Evolutionary conservation across 1,140 invertebrate species (phyloP), one percentile per base, ranked within the genome.

Genomic region (Agrypnia vestita): DNA sequence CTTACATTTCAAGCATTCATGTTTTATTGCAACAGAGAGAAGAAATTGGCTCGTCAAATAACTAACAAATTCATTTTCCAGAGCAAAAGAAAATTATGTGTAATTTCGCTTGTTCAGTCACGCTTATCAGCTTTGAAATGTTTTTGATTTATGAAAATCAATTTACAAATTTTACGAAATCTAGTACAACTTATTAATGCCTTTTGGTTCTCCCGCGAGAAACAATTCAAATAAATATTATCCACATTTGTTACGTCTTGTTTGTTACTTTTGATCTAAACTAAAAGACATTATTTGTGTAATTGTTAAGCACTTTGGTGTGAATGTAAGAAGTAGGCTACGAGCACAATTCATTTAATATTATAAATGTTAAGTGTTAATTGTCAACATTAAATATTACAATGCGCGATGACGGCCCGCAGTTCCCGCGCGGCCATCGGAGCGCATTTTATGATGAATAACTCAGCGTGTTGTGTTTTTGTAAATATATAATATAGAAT

Each of bases 381-480:
- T 12, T 51, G 67, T 21, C 46, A 25, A 71, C 46, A 53, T 62
- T 11, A 21, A 62, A 61, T 46, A 62, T 53, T 49, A n/a, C 13
- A 47, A 61, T 75, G 73, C 47, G 15, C 44, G 35, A 44, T 35
- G 25, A 6, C 6, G 25, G 25, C 6, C 25, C 25, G 25, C 25
- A 35, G 25, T 35, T 6, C 3, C 11, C 12, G 35, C 11, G 11
- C 11, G 17, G 59, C 59, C 17, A 17, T 61, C 56, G 46, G 15
- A 47, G 15, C 12, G n/a, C 25, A 59, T 44, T 11, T 62, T 71
- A 17, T 25, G 56, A 21, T 61, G 35, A 79, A 74, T 79, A 81
- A 81, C 80, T 81, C 80, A 76, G 78, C 72, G 80, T 73, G 80
- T 81, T 81, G 80, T 81, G 80, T 78, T 78, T 69, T 64, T 79